Evolutionary conservation across 2,888 invertebrate genomes (phyloP), one percentile per base, ranked within the genome.

Genomic region (Sepioteuthis lessoniana): DNA sequence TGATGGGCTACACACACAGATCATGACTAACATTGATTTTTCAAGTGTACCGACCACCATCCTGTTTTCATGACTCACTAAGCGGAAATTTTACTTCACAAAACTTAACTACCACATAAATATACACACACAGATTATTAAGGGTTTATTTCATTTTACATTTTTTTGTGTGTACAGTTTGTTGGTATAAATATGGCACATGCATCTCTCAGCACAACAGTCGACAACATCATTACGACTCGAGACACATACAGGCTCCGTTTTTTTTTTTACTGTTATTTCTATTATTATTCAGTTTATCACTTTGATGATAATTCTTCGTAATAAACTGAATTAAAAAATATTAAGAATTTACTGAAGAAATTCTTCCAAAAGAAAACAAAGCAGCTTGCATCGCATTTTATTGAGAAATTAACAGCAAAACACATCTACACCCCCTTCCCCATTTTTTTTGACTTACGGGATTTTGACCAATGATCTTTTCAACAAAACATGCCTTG

Each of bases 21-120:
- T 76, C 76, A 76, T 76, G 76, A 76, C 76, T 76, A 76, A 76
- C n/a, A 76, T 76, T 76, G 76, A 76, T 76, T 76, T 76, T 76
- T 76, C n/a, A 76, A 76, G 76, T 76, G 76, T 76, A 76, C 76
- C 76, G n/a, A 35, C 76, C 76, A 76, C 76, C 76, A 76, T 76
- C 76, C 76, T 76, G 76, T n/a, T 76, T 76, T 76, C 35, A 16
- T 76, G 76, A 76, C n/a, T 76, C 76, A 76, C 76, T n/a, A 76
- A 76, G 76, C 76, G 76, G 76, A 76, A 76, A 76, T 76, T 76
- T 76, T 55, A 55, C 55, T 55, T 55, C 25, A 55, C 55, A 55
- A 55, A 42, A 55, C 55, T 55, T 76, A 76, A 76, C 76, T 76
- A 35, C n/a, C 76, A 76, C 76, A 76, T 35, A 55, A 55, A 55